Percentiles rank a stretch among this genome's conserved stretches.
These are phyloP conservation scores for Orussus abietinus DNA, from an alignment of 1,140 invertebrate genomes.

Conservation along the genomic window DNA sequence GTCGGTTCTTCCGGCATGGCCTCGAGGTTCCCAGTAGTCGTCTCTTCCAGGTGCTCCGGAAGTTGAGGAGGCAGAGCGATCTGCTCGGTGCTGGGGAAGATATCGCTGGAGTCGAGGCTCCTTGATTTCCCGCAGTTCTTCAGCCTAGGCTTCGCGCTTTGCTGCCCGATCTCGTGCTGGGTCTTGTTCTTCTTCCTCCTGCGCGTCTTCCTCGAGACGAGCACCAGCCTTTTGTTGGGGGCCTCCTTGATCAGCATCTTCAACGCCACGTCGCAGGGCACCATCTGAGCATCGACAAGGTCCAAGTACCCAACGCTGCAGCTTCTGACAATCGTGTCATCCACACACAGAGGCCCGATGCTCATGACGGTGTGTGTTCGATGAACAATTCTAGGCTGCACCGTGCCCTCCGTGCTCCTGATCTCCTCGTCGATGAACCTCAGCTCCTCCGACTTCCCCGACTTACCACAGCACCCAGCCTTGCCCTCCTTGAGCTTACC, in stretches of 20 bases:
- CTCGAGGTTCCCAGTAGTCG: neutral
- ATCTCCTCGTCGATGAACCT: slow-evolving; percentile 66
- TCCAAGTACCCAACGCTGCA: slow-evolving; percentile 83
- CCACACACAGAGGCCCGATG: slow-evolving; percentile 60
- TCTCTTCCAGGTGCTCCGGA: slow-evolving; percentile 46
- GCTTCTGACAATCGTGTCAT: slow-evolving; percentile 74
- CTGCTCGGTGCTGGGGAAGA: slow-evolving; percentile 55
- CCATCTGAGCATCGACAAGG: slow-evolving; percentile 68
- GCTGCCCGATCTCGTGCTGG: slow-evolving; percentile 34
- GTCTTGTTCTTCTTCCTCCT: slow-evolving; percentile 51
- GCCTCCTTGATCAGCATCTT: slow-evolving; percentile 67
- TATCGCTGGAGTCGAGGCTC: slow-evolving; percentile 77
- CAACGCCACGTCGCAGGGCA: slow-evolving; percentile 69
- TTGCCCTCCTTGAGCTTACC: slow-evolving; percentile 35
- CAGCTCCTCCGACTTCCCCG: slow-evolving; percentile 55
- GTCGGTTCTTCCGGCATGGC: slow-evolving; percentile 1
- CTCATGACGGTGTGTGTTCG: slow-evolving; percentile 63
- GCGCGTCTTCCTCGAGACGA: slow-evolving; percentile 64
- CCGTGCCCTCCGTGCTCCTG: slow-evolving; percentile 38
- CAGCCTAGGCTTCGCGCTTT: slow-evolving; percentile 55
- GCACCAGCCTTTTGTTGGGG: slow-evolving; percentile 67
- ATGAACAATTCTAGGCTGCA: slow-evolving; percentile 47
- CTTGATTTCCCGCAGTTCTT: slow-evolving; percentile 77
- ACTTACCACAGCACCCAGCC: slow-evolving; percentile 27
- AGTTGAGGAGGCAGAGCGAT: slow-evolving; percentile 35